Conservation (phyloP, 2,888 invertebrate genomes). For the Acleris holmiana region DNA sequence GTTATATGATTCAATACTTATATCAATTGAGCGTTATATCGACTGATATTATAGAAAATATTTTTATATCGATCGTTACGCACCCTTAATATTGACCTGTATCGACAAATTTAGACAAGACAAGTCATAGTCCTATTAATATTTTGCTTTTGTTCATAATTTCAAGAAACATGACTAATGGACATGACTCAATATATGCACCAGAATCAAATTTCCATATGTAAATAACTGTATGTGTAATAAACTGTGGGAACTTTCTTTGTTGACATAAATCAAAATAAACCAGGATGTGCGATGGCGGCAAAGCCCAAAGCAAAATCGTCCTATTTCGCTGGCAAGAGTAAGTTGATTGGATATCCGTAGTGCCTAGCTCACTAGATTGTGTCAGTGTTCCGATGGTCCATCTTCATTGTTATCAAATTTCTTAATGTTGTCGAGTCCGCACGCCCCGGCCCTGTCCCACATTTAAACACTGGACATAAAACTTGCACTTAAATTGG, state of each 20-base stretch:
- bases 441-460: conserved; percentile 8
- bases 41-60: no score
- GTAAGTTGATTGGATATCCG: conserved; percentile 31
- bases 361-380: conserved; percentile 30
- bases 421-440: conserved; percentile 23
- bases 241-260: conserved; percentile 27
- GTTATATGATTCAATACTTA: no score
- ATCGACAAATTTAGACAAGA: conserved; percentile 5
- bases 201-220: conserved; percentile 10
- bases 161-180: conserved; percentile 23
- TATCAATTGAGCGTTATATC: no score
- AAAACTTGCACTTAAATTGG: background rate
- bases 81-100: background rate
- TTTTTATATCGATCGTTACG: no score
- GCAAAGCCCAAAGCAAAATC: conserved; percentile 37
- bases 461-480: conserved; percentile 3
- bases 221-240: conserved; percentile 15
- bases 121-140: background rate
- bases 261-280: conserved; percentile 28
- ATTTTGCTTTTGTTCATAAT: conserved; percentile 3
- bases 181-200: conserved; percentile 24
- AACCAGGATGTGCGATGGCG: conserved; percentile 35
- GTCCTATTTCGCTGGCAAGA: conserved; percentile 36
- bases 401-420: conserved; percentile 29
- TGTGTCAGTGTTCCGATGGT: conserved; percentile 25